Percentiles rank a stretch among this genome's conserved stretches.
Evolutionary conservation across 2,113 vertebrate genomes (phyloP).

Genomic region (Pituophis catenifer): DNA sequence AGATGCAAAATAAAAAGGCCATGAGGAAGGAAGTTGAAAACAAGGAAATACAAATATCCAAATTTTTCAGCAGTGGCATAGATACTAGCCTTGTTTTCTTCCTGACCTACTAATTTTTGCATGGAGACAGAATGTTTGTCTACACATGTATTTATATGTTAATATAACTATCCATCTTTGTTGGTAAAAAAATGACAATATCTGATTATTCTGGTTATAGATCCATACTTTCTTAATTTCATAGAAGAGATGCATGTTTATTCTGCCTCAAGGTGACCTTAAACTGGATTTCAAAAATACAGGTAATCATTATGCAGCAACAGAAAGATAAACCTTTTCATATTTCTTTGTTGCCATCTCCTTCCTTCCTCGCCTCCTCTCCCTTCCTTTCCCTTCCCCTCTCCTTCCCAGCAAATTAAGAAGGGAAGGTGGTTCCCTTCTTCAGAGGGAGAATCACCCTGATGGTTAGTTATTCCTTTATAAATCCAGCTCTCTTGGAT

Average conservation of each 20-base stretch:
- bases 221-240: not conserved
- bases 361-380: too few relatives aligned
- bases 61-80: not conserved
- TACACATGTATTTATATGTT: not conserved
- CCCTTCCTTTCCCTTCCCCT: not conserved
- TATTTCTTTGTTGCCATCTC: not conserved
- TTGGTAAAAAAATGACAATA: not conserved
- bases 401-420: not conserved
- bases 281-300: not conserved
- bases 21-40: not conserved
- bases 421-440: not conserved
- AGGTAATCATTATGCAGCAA: not conserved
- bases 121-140: not conserved
- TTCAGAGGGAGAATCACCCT: not conserved
- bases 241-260: not conserved
- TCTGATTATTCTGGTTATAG: not conserved
- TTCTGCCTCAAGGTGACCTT: not conserved
- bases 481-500: not conserved
- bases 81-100: not conserved
- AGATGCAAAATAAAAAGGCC: not conserved
- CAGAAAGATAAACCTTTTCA: not conserved
- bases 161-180: not conserved
- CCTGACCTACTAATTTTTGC: not conserved
- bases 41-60: not conserved
- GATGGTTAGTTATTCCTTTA: not conserved